phyloP scores from a whole-genome alignment of 2,888 invertebrate species.

The Choristoneura rosaceana region DNA sequence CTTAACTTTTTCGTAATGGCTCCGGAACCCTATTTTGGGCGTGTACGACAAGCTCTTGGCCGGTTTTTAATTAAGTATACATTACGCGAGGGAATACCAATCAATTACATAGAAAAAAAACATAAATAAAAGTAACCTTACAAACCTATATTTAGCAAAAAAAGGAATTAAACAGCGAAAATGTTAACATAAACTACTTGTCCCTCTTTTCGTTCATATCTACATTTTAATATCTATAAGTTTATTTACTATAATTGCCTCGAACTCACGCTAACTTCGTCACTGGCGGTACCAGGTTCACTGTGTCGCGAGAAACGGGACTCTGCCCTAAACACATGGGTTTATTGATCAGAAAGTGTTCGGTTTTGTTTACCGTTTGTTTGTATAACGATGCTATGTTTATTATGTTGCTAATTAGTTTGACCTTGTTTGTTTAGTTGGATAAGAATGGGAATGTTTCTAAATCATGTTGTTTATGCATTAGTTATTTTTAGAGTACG shows the following conservation, averaged over 20 bases:
- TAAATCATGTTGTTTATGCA: neutral
- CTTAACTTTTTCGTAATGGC: too few relatives aligned
- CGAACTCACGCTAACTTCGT: constrained; percentile 33
- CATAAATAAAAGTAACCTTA: too few relatives aligned
- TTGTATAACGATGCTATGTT: constrained; percentile 2
- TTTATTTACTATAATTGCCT: constrained; percentile 30
- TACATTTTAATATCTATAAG: neutral
- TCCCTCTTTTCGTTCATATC: neutral
- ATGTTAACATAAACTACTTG: too few relatives aligned
- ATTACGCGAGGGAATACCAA: too few relatives aligned
- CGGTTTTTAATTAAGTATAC: too few relatives aligned
- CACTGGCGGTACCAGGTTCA: constrained; percentile 31
- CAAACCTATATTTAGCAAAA: too few relatives aligned
- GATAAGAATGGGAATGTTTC: neutral
- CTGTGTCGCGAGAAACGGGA: constrained; percentile 21
- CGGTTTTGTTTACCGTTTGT: neutral
- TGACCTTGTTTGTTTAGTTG: neutral
- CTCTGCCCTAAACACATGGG: constrained; percentile 9
- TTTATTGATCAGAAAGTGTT: constrained; percentile 17
- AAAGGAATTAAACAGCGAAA: too few relatives aligned
- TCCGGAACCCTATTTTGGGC: too few relatives aligned
- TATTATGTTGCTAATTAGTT: neutral
- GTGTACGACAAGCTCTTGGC: too few relatives aligned
- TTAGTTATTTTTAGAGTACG: too few relatives aligned
- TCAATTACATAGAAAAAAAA: too few relatives aligned